Base-by-base conservation (phyloP, 2,888 invertebrate genomes). In the Chaetoderma sp. region DNA sequence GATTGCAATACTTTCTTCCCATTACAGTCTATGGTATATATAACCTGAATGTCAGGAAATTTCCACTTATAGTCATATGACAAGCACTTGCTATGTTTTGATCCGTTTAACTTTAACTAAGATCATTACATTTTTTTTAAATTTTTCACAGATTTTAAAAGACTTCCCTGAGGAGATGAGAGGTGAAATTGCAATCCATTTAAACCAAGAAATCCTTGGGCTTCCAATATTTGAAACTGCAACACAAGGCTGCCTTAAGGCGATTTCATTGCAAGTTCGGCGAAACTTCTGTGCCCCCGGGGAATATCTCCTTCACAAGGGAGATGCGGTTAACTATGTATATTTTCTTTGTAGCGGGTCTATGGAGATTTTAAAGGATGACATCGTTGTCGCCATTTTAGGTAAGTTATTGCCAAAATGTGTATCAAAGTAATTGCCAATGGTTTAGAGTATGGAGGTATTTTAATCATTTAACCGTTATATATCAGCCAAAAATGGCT, bases 291-390 rank as follows among this genome's bases (percentile, higher is more conserved):
- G 96, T 84, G 96, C 96, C 10, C 97, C 97, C 3, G 96, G 96
- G 64, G 97, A 97, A 86, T 96, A 93, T 85, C 90, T 97, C 52
- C 93, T 96, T 47, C 96, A 96, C 88, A 94, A 93, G 88, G 96
- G 96, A 44, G 97, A 97, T 82, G 96, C 96, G 5, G 90, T 97
- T 30, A 93, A 93, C 68, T 95, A 95, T 84, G 94, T 97, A 79
- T 96, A 96, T 88, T 96, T 96, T 87, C 92, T 97, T 73, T 96
- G 95, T 88, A 96, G 96, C 83, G 97, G 97, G 5, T 96, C 96
- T 30, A 96, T 97, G 96, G 97, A 97, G 88, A 96, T 97, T 49
- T 93, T 97, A 80, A 96, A 96, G 86, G 93, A 95, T 81, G 93
- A 93, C 71, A 96, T 96, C 95, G 97, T 97, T 59, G 96, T 97